Conservation (phyloP, 2,113 vertebrate genomes). For the Strix aluco region DNA sequence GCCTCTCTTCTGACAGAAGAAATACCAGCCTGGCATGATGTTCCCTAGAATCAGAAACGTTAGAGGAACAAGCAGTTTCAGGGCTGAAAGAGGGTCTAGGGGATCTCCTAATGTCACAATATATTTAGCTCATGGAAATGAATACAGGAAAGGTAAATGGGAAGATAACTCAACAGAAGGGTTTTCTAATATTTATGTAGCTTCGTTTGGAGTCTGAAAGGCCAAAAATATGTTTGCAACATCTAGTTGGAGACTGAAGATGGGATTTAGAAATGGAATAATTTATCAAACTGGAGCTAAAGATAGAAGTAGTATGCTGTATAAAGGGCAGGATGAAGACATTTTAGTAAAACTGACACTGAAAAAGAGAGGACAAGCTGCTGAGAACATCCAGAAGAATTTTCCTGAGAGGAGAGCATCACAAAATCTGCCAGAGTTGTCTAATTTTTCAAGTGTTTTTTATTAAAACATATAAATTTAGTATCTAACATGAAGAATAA, state of each 20-base stretch:
- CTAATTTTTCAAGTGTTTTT: neutral
- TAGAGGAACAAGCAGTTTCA: neutral
- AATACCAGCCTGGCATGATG: neutral
- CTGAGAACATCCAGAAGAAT: neutral
- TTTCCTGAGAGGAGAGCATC: neutral
- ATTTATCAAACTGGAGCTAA: conserved; percentile 3
- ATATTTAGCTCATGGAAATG: neutral
- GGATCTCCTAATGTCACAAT: neutral
- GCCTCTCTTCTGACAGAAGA: neutral
- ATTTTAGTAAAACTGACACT: neutral
- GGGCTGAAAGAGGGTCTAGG: neutral
- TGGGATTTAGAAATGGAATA: neutral
- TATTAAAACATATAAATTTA: neutral
- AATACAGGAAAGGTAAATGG: neutral
- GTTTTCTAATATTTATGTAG: neutral
- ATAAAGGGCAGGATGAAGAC: neutral
- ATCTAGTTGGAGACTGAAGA: neutral
- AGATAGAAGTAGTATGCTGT: neutral
- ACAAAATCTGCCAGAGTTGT: neutral
- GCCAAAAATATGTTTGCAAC: neutral
- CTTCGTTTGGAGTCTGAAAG: neutral
- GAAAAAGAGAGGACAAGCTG: neutral
- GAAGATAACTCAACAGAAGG: neutral
- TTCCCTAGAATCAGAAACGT: neutral
- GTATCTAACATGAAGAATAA: neutral